Base-by-base conservation (phyloP, 2,797 vertebrate species). In the Crypturellus tataupa region DNA sequence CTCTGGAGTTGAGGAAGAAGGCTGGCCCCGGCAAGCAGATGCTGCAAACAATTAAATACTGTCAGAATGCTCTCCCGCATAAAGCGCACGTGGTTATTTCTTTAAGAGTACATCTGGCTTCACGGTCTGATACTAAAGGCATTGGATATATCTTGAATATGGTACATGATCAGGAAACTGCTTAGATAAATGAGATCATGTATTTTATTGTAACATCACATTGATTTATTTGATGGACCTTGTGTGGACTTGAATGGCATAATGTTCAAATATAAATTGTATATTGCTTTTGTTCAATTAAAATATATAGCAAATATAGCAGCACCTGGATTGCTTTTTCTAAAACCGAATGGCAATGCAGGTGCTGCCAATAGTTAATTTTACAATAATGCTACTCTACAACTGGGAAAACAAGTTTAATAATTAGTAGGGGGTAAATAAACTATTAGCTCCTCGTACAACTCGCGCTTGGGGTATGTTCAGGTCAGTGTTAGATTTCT, bases 1-100 rank as follows among this genome's bases (percentile, higher is more conserved):
- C 97, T 99, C 99, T 0, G 99, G 99, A 44, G 98, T 99, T 25
- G 99, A 99, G 92, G 99, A 99, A 70, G 99, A 99, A 77, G 98
- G 98, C 95, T 99, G 99, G 99, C 98, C 99, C 83, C 98, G 99
- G 51, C 99, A 99, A 96, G 99, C 99, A 20, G 99, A 99, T 42
- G 99, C 98, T 93, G 99, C 99, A 77, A 99, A 99, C 97, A 99
- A 99, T 98, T 99, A 98, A 99, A 94, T 51, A 84, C 63, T 73
- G 35, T 94, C 95, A 87, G 90, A 94, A 72, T 49, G 55, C 70
- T 77, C 39, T 62, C 85, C 83, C n/a, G 85, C 96, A 58, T 58
- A 96, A 94, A 97, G 88, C 90, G 60, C 94, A 40, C 94, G 87
- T 29, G 62, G 90, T 95, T 92, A 85, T 94, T 94, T 95, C 95